Percentiles rank a stretch among this genome's conserved stretches.
These are phyloP conservation scores for Periplaneta americana DNA, from an alignment of 1,140 invertebrate genomes.

Conservation along the genomic window DNA sequence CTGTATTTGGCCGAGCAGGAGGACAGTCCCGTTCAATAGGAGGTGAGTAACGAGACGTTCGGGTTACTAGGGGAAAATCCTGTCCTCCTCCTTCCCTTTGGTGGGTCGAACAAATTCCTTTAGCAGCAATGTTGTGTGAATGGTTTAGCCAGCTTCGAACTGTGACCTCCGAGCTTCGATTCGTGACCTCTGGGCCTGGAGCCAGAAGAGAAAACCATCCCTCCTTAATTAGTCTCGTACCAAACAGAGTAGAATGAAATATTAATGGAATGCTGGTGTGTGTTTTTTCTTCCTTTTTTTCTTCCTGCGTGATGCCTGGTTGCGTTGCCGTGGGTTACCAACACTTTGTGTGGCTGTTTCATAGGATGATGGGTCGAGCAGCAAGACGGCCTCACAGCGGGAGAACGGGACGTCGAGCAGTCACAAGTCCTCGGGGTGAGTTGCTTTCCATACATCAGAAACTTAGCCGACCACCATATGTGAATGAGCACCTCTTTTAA, in stretches of 20 bases:
- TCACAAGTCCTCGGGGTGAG: constrained; percentile 47
- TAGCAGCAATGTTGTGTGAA: background rate
- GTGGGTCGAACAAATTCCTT: background rate
- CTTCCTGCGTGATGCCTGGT: constrained; percentile 47
- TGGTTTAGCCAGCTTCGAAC: constrained; percentile 5
- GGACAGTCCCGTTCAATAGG: constrained; percentile 3
- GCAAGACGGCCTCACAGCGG: constrained; percentile 42
- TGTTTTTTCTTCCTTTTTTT: constrained; percentile 35
- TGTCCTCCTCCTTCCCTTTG: background rate
- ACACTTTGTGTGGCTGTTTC: constrained; percentile 49
- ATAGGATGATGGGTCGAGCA: constrained; percentile 50
- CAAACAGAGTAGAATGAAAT: background rate
- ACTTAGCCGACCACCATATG: background rate
- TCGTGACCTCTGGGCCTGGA: background rate
- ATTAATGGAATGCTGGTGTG: constrained; percentile 18
- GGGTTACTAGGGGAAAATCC: background rate
- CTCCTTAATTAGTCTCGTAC: background rate
- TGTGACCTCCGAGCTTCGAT: background rate
- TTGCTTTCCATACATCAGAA: constrained; percentile 10
- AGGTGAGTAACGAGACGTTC: constrained; percentile 5
- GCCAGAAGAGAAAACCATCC: constrained; percentile 1
- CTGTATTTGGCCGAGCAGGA: constrained; percentile 9
- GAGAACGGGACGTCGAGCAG: constrained; percentile 48
- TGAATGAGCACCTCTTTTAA: background rate
- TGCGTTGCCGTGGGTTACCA: constrained; percentile 50